Conservation (phyloP, 2,113 vertebrate genomes). For the Daboia siamensis region DNA sequence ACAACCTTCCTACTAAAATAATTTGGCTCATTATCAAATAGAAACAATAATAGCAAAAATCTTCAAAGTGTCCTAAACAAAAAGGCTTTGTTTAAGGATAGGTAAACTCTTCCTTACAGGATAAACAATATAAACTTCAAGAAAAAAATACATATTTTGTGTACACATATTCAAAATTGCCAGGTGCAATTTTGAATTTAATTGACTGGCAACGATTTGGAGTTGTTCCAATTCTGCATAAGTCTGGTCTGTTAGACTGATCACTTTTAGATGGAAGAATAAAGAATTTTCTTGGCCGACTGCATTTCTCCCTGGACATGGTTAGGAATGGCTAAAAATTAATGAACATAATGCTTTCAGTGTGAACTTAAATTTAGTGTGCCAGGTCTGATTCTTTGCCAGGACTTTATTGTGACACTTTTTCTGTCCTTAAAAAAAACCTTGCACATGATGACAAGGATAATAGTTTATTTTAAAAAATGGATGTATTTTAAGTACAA, state of each 20-base stretch:
- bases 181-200: not conserved
- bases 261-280: not conserved
- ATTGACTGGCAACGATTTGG: not conserved
- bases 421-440: not conserved
- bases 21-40: not conserved
- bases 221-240: not conserved
- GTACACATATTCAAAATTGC: no score
- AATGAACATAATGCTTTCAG: slow-evolving; percentile 28
- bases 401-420: not conserved
- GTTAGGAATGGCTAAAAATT: not conserved
- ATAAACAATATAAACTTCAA: not conserved
- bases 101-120: not conserved
- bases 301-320: not conserved
- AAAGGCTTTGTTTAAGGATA: not conserved
- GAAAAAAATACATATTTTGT: not conserved
- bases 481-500: slow-evolving; percentile 11
- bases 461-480: not conserved
- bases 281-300: not conserved
- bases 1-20: not conserved
- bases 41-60: not conserved
- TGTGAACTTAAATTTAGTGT: not conserved
- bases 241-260: not conserved
- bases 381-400: not conserved
- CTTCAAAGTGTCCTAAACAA: not conserved
- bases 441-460: not conserved